Evolutionary conservation across 1,140 invertebrate species (phyloP), one percentile per base, ranked within the genome.

Genomic region (Macrosteles quadrilineatus): DNA sequence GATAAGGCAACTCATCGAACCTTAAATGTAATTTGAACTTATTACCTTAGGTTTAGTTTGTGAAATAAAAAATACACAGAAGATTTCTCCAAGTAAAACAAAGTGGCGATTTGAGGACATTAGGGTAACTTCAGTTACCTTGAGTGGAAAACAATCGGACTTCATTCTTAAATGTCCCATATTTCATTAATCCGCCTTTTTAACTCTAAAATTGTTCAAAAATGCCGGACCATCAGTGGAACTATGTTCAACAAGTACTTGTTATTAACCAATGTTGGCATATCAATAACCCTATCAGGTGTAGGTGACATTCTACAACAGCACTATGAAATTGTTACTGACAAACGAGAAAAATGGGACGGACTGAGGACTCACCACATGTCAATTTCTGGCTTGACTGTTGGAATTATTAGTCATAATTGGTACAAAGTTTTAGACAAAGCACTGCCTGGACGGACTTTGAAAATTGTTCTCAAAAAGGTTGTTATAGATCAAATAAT

Each of bases 401-500:
- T 95, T 2, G 94, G 94, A 29, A 79, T 92, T n/a, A 78, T 94
- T 2, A 94, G 91, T 77, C 95, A 97, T 78, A 87, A 91, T 78
- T 94, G 94, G 92, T 95, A 95, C 76, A 83, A 85, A 62, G 83
- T 86, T 68, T 80, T 95, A 73, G 92, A 95, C 76, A 82, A 81
- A 69, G 82, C 81, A 75, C 78, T 94, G 23, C 87, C 89, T 31
- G 92, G 92, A 25, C 84, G 87, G 75, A 86, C 86, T 1, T 77
- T 92, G 32, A 81, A 81, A 50, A 86, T 87, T 73, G 90, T 96
- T 12, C 70, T 88, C 2, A 94, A 94, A 78, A 98, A 98, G 83
- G 88, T 97, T 32, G 43, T 95, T 11, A 78, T 94, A 23, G 96
- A 98, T 82, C 95, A 98, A 81, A 73, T 95, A 36, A 81, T 97